phyloP scores from a whole-genome alignment of 2,113 vertebrate species.

The Merops nubicus region DNA sequence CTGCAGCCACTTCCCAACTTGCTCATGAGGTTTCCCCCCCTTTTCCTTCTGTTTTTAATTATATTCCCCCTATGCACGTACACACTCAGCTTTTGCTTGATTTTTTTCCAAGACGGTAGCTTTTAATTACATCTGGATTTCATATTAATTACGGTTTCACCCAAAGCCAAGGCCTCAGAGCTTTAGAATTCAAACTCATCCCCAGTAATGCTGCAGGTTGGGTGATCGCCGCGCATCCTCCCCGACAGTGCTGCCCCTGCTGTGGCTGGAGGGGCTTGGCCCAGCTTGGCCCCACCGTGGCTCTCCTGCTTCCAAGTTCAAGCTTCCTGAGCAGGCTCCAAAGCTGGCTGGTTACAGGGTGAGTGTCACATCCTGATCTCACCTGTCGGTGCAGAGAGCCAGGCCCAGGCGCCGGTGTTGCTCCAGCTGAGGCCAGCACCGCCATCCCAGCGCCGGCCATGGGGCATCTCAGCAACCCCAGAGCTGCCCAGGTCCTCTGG shows the following conservation, averaged over 20 bases:
- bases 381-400: fast-evolving
- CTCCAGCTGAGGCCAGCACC: fast-evolving
- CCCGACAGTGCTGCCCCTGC: not conserved
- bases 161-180: not conserved
- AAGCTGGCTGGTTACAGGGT: not conserved
- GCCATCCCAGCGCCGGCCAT: fast-evolving
- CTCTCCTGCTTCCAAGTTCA: not conserved
- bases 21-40: not conserved
- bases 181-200: slow-evolving; percentile 25
- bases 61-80: not conserved
- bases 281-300: fast-evolving
- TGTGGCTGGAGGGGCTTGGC: not conserved
- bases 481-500: fast-evolving
- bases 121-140: slow-evolving; percentile 54
- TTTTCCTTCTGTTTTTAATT: not conserved
- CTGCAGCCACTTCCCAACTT: not conserved
- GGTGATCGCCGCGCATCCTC: not conserved
- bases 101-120: slow-evolving; percentile 27
- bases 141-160: slow-evolving; percentile 46
- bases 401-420: fast-evolving
- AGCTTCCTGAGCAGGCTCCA: not conserved
- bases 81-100: slow-evolving; percentile 1
- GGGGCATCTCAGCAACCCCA: fast-evolving
- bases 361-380: not conserved
- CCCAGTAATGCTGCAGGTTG: not conserved